Evolutionary conservation across 2,113 vertebrate species (phyloP).

Genomic region (Rana temporaria): DNA sequence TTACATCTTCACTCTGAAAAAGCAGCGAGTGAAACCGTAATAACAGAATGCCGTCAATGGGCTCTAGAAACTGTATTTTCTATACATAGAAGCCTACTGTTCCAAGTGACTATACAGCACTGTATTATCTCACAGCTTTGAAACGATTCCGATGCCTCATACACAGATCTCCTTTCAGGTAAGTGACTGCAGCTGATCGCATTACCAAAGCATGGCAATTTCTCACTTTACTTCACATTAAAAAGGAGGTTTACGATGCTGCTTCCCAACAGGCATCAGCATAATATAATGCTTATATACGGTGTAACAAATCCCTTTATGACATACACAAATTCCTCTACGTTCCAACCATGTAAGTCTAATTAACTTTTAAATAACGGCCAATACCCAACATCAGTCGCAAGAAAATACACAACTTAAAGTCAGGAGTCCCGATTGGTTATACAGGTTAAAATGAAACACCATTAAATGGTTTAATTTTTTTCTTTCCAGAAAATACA

Average conservation of each 20-base stretch:
- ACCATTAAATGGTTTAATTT: too few species aligned
- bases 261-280: background rate
- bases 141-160: background rate
- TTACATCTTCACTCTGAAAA: constrained; percentile 39
- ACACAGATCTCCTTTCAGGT: background rate
- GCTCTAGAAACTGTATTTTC: constrained; percentile 11
- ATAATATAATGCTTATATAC: background rate
- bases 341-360: too few species aligned
- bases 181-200: background rate
- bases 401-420: too few species aligned
- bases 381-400: too few species aligned
- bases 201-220: background rate
- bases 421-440: too few species aligned
- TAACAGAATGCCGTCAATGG: constrained; percentile 6
- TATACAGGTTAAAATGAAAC: too few species aligned
- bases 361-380: too few species aligned
- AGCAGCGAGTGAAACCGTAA: constrained; percentile 23
- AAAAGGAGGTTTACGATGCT: background rate
- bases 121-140: background rate
- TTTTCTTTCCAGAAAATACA: too few species aligned
- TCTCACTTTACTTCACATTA: background rate
- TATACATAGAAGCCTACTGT: constrained; percentile 9
- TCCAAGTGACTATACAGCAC: background rate
- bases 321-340: too few species aligned
- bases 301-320: background rate